phyloP scores from a whole-genome alignment of 2,888 invertebrate genomes.

The Selenia dentaria region DNA sequence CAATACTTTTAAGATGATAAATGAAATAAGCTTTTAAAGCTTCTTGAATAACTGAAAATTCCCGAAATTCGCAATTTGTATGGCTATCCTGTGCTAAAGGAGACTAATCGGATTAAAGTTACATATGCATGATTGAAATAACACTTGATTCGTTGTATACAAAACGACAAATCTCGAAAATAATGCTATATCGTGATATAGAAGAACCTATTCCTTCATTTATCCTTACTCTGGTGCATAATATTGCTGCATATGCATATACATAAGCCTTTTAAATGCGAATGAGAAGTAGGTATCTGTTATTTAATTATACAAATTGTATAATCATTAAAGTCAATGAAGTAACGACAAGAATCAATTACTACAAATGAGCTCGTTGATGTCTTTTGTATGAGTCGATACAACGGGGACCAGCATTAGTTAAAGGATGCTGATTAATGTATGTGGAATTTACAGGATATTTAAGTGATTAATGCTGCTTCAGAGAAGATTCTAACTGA shows the following conservation, averaged over 20 bases:
- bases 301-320: slow-evolving; percentile 27
- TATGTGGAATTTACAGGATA: background rate
- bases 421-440: background rate
- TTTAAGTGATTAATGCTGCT: too few species aligned
- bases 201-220: slow-evolving; percentile 8
- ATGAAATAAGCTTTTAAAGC: too few species aligned
- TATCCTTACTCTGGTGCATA: slow-evolving; percentile 6
- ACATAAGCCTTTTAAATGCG: slow-evolving; percentile 23
- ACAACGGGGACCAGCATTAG: background rate
- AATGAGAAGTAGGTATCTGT: slow-evolving; percentile 8
- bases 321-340: slow-evolving; percentile 35
- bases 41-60: too few species aligned
- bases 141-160: background rate
- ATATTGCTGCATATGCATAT: too few species aligned
- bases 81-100: too few species aligned
- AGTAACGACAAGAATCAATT: slow-evolving; percentile 42
- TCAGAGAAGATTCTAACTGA: too few species aligned
- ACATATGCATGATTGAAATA: background rate
- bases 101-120: too few species aligned
- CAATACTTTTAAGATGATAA: too few species aligned
- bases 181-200: slow-evolving; percentile 1
- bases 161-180: slow-evolving; percentile 3
- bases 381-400: slow-evolving; percentile 40
- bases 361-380: slow-evolving; percentile 38
- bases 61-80: background rate